Base-by-base conservation (phyloP, 2,113 vertebrate genomes). In the Zosterops borbonicus region DNA sequence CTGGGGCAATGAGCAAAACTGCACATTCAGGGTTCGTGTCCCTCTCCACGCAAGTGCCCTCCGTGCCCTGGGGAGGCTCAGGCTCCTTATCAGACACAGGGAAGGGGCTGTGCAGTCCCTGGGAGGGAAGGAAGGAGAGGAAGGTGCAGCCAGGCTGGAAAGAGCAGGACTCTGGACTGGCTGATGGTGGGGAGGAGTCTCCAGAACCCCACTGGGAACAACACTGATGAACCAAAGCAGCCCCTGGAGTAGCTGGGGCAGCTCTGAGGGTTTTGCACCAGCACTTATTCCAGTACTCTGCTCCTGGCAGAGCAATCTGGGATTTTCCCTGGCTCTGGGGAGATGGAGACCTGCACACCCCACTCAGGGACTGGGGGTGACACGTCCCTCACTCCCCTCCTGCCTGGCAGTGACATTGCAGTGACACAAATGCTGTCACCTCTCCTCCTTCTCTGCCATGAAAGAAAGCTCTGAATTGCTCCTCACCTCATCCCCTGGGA, bases 231-330 rank as follows among this genome's bases (percentile, higher is more conserved):
- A 6, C 11, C 16, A 17, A 59, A 25, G 5, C 0, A 4, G 35
- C 16, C n/a, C 52, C 50, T 55, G 18, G 37, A 20, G 16, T 0
- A 0, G 2, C 0, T 0, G 8, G 2, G 33, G 4, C 18, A 12
- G 33, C 1, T 46, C 5, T 12, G 35, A 22, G 24, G 18, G 60
- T 2, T 2, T 20, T 49, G 35, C 73, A 20, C 21, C 25, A 3
- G 1, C 24, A 5, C 2, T 2, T 0, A 0, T 0, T 25, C 59
- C 18, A 47, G 44, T 11, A 0, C 5, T 9, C 42, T 7, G 58
- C 35, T 53, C 58, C 47, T 31, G 6, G 4, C 31, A 46, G 19
- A 18, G 47, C 14, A 7, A 0, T 1, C 23, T 6, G 49, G 28
- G 75, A 69, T 47, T 21, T n/a, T 14, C 24, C 37, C 63, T 19